Evolutionary conservation across 1,140 invertebrate genomes (phyloP).

Genomic region (Drosophila eugracilis): DNA sequence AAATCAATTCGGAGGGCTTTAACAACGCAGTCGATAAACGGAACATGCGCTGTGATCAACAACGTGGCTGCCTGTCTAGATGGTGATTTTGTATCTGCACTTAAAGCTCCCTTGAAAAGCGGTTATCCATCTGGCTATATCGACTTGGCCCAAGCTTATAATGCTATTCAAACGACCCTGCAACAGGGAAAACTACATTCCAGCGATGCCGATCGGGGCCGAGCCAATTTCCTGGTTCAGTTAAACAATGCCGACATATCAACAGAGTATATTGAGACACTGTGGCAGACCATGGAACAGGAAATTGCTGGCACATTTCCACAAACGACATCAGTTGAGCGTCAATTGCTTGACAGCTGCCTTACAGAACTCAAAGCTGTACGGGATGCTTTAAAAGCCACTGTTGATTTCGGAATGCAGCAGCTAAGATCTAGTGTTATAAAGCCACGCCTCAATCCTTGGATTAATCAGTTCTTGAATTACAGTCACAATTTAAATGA

Average conservation of each 20-base stretch:
- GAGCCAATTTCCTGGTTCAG: conserved; percentile 87
- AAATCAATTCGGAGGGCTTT: conserved; percentile 97
- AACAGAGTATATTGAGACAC: conserved; percentile 94
- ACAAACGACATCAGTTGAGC: conserved; percentile 88
- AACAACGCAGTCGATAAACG: conserved; percentile 96
- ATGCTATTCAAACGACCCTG: conserved; percentile 92
- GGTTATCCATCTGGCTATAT: conserved; percentile 95
- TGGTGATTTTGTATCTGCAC: conserved; percentile 92
- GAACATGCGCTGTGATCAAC: conserved; percentile 98
- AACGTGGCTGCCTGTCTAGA: conserved; percentile 96
- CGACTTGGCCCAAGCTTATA: conserved; percentile 92
- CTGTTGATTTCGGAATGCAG: conserved; percentile 94
- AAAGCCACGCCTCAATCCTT: conserved; percentile 94
- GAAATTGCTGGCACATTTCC: conserved; percentile 89
- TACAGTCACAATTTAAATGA: conserved; percentile 93
- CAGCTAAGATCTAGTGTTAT: conserved; percentile 93
- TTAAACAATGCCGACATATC: conserved; percentile 97
- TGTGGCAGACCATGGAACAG: conserved; percentile 90
- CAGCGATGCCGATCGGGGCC: conserved; percentile 91
- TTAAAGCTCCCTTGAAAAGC: conserved; percentile 91
- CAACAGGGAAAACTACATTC: conserved; percentile 93
- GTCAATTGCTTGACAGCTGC: conserved; percentile 91
- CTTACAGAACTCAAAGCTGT: conserved; percentile 87
- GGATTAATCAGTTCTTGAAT: conserved; percentile 92
- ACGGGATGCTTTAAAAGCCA: conserved; percentile 90